Base-by-base conservation (phyloP, 2,797 vertebrate species). In the Bradypodion pumilum region DNA sequence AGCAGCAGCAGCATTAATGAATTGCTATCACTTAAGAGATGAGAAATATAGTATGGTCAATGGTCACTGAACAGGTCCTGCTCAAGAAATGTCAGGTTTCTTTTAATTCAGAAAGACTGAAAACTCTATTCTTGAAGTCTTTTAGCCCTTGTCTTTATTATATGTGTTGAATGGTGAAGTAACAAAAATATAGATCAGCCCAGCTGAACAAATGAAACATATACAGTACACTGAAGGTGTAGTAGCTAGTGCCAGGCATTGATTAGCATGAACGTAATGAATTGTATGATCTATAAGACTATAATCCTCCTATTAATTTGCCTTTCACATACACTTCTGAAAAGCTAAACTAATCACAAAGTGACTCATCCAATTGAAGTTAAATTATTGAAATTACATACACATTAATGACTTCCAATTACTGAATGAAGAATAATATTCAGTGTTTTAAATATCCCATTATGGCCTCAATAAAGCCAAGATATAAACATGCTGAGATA, bases 301-400 rank as follows among this genome's bases (percentile, higher is more conserved):
- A 95, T 95, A 95, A 96, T 95, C 92, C 87, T 91, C 84, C 90
- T 95, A 95, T 96, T 95, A 95, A 95, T 96, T 91, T 94, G 89
- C 88, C 90, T 95, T 96, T 96, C 92, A 93, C 91, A 92, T 88
- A 88, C 63, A 93, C 80, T 94, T 94, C 92, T 95, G 74, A 92
- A 95, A 94, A 93, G 88, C 91, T 93, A 93, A 95, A 93, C 85
- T 91, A 93, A 93, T 94, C 91, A 95, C 92, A 94, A 66, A 91
- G 83, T 86, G 89, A 92, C 15, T 91, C 92, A 87, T 95, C 91
- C 91, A 93, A 94, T 62, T 94, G 91, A 94, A 94, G 93, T 89
- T 90, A 94, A 95, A 95, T 95, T 93, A 95, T 93, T 88, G 85
- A 94, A 94, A 94, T 94, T 93, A 95, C 86, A 92, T 88, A 91